phyloP scores from a whole-genome alignment of 2,797 vertebrate genomes.

The Mergus octosetaceus region DNA sequence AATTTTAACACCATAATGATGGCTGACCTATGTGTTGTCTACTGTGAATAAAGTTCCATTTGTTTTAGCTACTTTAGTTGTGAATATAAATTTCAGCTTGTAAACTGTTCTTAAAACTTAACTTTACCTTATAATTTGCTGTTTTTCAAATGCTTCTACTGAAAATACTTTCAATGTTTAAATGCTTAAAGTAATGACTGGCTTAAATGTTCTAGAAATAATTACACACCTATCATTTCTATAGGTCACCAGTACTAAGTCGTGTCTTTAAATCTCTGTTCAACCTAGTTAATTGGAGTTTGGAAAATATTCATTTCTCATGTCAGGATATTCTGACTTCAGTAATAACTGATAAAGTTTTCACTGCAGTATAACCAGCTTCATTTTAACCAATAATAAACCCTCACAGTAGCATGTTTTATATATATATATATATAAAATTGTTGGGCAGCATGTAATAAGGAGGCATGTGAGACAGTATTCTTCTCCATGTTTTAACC shows the following conservation, averaged over 20 bases:
- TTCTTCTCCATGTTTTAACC: background rate
- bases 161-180: background rate
- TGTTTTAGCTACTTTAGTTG: background rate
- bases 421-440: background rate
- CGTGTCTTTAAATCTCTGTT: background rate
- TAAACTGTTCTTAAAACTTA: background rate
- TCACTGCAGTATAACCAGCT: background rate
- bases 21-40: background rate
- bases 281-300: background rate
- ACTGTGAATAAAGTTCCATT: background rate
- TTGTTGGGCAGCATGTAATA: background rate
- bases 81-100: background rate
- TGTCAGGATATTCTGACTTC: constrained; percentile 15
- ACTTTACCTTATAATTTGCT: background rate
- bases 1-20: background rate
- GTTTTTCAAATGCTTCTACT: background rate
- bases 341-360: constrained; percentile 20
- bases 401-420: background rate
- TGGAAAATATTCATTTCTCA: constrained; percentile 6
- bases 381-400: background rate
- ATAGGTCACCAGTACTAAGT: background rate
- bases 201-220: background rate
- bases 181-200: background rate
- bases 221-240: background rate
- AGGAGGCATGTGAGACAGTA: background rate